Evolutionary conservation across 2,797 vertebrate species (phyloP), one percentile per base, ranked within the genome.

Genomic region (Gastrophryne carolinensis): DNA sequence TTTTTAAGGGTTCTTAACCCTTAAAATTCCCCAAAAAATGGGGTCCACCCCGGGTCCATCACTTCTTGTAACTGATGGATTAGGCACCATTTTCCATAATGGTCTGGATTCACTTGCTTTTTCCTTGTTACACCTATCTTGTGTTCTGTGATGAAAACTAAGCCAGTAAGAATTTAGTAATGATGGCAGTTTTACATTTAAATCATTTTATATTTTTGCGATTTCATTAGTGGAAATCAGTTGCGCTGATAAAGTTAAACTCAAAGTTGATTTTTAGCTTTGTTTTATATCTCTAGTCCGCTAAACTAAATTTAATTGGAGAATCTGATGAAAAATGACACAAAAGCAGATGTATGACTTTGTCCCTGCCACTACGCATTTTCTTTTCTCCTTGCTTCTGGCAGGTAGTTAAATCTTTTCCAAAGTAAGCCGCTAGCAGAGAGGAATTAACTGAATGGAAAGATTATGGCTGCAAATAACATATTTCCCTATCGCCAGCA

Each of bases 331-430:
- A 62, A 41, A 62, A 39, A 62, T 62, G 60, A 44, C 60, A 62
- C 17, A 41, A 62, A 62, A 62, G 44, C 34, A 39, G 21, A 39
- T 27, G 60, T 44, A 41, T 26, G 37, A 23, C 60, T 62, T 39
- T 63, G 39, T 47, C 61, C 39, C 37, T 47, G 61, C 47, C 24
- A 21, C 37, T 63, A 39, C 13, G 44, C 39, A 62, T 62, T 62
- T 61, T 39, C 17, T 15, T 61, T 61, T 27, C 13, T 26, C 32
- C 26, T 39, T 8, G 35, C 66, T 35, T 11, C 13, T 69, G 34
- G 35, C 34, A 69, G 50, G 34, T 30, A 69, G 53, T 68, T 68
- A 56, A 23, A 57, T 39, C 41, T 63, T 69, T 53, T 8, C 49
- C 3, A 53, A 12, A 5, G 15, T 24, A 34, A 35, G 37, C 15